These are phyloP conservation scores for Apostichopus parvimensis DNA, from an alignment of 35 echinoderm and acorn worm species.

Conservation along the genomic window DNA sequence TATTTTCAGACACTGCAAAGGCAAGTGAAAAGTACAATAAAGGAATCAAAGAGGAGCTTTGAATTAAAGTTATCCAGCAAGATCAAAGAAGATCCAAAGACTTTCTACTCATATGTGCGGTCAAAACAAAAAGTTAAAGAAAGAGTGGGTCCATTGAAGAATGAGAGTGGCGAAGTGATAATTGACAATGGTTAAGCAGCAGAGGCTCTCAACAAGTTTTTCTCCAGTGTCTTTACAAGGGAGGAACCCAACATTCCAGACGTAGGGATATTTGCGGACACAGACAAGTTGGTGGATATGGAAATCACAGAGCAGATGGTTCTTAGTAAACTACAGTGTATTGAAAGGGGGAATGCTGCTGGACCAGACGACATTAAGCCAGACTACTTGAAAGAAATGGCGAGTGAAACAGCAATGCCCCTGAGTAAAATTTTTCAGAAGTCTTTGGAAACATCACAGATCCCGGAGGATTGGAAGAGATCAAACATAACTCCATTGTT, in stretches of 20 bases:
- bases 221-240: conserved; percentile 24
- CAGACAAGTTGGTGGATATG: not conserved
- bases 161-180: conserved; percentile 15
- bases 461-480: conserved; percentile 49
- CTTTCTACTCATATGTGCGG: conserved; percentile 45
- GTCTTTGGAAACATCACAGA: conserved; percentile 6
- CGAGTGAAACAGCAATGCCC: not conserved
- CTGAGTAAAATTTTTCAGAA: conserved; percentile 16
- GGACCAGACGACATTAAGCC: conserved; percentile 9
- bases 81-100: conserved; percentile 48
- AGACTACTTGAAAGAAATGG: not conserved
- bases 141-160: conserved; percentile 29
- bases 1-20: conserved; percentile 31
- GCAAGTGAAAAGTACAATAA: not conserved
- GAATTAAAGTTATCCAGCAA: conserved; percentile 21
- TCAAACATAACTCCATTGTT: conserved; percentile 51
- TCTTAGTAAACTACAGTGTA: not conserved
- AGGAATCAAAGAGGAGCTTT: conserved; percentile 38
- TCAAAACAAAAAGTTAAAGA: conserved; percentile 44
- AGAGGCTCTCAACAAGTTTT: conserved; percentile 21
- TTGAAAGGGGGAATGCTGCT: conserved; percentile 36
- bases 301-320: conserved; percentile 39
- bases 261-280: not conserved
- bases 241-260: not conserved
- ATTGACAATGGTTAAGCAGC: not conserved